These are phyloP conservation scores for Tupaia tana DNA, from an alignment of 2,113 vertebrate genomes.

Conservation along the genomic window DNA sequence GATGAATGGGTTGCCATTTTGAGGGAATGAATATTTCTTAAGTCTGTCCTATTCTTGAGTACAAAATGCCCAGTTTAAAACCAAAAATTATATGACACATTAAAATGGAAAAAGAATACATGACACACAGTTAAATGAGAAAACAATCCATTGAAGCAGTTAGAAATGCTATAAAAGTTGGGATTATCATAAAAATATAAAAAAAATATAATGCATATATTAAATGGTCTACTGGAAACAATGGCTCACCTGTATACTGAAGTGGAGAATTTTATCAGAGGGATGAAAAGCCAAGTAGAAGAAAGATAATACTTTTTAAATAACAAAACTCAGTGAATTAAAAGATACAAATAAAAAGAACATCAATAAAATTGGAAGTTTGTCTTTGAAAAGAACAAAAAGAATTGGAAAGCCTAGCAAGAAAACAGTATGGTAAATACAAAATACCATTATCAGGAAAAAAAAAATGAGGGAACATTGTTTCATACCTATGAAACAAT, in stretches of 20 bases:
- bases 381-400: background rate
- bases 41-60: background rate
- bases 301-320: background rate
- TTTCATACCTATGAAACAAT: slow-evolving; percentile 5
- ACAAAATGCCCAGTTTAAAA: background rate
- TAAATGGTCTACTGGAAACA: background rate
- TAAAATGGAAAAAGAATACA: background rate
- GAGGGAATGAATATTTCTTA: background rate
- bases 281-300: background rate
- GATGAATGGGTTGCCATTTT: background rate
- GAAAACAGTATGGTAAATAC: background rate
- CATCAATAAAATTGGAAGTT: background rate
- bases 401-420: background rate
- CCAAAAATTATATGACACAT: background rate
- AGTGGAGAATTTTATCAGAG: background rate
- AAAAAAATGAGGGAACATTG: background rate
- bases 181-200: background rate
- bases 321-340: background rate
- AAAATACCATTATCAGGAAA: background rate
- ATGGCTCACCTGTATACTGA: background rate
- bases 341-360: background rate
- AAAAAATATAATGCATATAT: background rate
- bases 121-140: background rate
- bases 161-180: background rate
- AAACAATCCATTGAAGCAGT: background rate